Evolutionary conservation across 2,797 vertebrate genomes (phyloP).

Genomic region (Gadopsis marmoratus): DNA sequence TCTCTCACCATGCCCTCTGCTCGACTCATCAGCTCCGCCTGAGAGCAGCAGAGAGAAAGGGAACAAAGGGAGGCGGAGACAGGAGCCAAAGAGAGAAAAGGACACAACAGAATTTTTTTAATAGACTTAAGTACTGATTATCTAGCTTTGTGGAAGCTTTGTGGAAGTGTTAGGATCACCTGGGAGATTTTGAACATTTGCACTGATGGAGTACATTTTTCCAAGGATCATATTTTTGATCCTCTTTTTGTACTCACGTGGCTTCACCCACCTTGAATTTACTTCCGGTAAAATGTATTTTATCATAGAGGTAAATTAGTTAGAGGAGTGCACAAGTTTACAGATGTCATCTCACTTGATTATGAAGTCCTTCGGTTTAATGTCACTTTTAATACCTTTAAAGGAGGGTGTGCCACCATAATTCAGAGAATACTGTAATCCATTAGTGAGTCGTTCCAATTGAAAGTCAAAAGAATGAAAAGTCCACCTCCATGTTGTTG

Average conservation of each 20-base stretch:
- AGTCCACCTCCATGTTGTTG: slow-evolving; percentile 90
- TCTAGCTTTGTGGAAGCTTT: too few relatives aligned
- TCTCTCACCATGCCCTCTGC: slow-evolving; percentile 95
- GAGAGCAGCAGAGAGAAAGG: slow-evolving; percentile 1
- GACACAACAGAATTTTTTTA: background rate
- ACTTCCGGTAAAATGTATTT: background rate
- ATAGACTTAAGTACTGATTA: background rate
- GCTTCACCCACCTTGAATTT: background rate
- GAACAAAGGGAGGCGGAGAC: background rate
- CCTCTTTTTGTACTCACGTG: background rate
- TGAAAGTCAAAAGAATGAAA: background rate
- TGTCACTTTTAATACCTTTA: background rate
- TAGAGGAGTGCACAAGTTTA: background rate
- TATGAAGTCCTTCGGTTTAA: background rate
- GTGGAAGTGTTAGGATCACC: background rate
- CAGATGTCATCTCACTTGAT: background rate
- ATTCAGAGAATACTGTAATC: background rate
- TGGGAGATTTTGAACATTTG: background rate
- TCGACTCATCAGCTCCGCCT: slow-evolving; percentile 91
- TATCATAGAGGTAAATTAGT: background rate
- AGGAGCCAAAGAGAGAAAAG: background rate
- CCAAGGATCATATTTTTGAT: background rate
- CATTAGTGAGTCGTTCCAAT: background rate
- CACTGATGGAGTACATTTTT: background rate
- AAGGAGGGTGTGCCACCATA: background rate